Conservation (phyloP, 2,113 vertebrate species). For the Hippoglossus stenolepis region DNA sequence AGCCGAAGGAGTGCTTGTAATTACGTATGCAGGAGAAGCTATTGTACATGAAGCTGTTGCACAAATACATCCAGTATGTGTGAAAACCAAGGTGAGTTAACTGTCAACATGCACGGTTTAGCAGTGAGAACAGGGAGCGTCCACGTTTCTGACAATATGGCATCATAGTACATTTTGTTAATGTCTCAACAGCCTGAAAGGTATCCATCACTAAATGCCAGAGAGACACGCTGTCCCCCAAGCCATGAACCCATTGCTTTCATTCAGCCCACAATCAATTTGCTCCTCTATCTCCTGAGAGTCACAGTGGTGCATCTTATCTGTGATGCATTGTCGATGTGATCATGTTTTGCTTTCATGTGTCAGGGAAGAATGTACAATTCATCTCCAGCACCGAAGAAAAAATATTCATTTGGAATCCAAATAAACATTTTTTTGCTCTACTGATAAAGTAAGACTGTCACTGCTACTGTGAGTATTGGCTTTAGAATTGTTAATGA, state of each 20-base stretch:
- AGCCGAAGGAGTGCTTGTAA: constrained; percentile 4
- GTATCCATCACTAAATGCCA: constrained; percentile 25
- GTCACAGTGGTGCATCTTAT: constrained; percentile 6
- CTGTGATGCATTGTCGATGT: constrained; percentile 21
- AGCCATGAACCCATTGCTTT: constrained; percentile 27
- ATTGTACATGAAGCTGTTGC: not conserved
- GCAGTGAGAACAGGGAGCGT: not conserved
- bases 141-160: not conserved
- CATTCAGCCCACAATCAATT: constrained; percentile 28
- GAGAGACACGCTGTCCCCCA: not conserved
- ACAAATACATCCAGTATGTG: constrained; percentile 3
- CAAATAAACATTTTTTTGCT: not conserved
- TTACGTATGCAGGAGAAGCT: constrained; percentile 9
- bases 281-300: constrained; percentile 5
- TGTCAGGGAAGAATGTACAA: not conserved
- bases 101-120: not conserved
- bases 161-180: constrained; percentile 6
- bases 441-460: not conserved
- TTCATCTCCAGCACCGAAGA: constrained; percentile 17
- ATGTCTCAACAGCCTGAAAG: constrained; percentile 32
- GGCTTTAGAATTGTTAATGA: not conserved
- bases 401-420: not conserved
- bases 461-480: not conserved
- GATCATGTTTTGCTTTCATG: constrained; percentile 12
- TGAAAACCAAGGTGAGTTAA: constrained; percentile 14